These are phyloP conservation scores for Cricetomys ansorgei DNA, from an alignment of 2,113 vertebrate species.

Conservation along the genomic window DNA sequence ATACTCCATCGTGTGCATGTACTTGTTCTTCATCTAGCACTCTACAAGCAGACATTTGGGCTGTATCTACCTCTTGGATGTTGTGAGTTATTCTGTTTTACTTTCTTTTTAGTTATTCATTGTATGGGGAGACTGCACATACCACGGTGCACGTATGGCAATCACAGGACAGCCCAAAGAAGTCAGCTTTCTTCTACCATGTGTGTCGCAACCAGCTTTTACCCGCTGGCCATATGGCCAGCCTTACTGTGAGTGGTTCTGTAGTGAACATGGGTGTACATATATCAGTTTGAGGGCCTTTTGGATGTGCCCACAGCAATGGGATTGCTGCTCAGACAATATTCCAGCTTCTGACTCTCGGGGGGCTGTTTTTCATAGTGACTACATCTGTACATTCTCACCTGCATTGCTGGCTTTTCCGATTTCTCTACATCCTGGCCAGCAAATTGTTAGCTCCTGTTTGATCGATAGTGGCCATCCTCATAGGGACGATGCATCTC, in stretches of 20 bases:
- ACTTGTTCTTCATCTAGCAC: background rate
- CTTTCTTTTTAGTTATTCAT: background rate
- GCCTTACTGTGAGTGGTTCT: background rate
- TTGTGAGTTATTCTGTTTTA: background rate
- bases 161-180: background rate
- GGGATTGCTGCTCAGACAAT: background rate
- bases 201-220: background rate
- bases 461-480: background rate
- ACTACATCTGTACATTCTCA: too few species aligned
- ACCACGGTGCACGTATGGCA: background rate
- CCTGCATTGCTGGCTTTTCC: background rate
- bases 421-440: background rate
- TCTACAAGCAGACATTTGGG: background rate
- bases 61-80: background rate
- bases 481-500: background rate
- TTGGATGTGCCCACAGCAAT: background rate
- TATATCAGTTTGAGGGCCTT: background rate
- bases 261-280: background rate
- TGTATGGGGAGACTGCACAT: too few species aligned
- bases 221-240: background rate
- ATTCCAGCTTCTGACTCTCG: background rate
- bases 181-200: background rate
- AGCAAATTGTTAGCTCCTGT: background rate
- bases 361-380: background rate
- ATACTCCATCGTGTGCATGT: too few species aligned